phyloP scores from a whole-genome alignment of 2,888 invertebrate genomes.

The Tribolium freemani region DNA sequence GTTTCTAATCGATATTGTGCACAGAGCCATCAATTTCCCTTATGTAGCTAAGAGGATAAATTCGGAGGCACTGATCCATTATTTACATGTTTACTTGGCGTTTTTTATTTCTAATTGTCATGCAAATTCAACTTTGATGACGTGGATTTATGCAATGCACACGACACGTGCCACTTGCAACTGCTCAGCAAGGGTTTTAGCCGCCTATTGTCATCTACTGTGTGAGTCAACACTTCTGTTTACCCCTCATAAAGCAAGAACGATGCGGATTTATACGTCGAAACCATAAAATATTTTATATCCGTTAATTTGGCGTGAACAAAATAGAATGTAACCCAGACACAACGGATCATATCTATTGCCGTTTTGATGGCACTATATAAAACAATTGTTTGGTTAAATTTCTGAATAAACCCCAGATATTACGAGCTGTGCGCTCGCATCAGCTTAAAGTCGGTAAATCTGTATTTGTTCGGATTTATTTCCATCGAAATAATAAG shows the following conservation, averaged over 20 bases:
- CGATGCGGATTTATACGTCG: conserved; percentile 11
- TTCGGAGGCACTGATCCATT: background rate
- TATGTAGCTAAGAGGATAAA: conserved; percentile 21
- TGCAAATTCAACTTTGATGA: background rate
- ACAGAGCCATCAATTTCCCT: conserved; percentile 27
- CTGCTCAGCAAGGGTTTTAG: conserved; percentile 18
- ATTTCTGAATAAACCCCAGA: background rate
- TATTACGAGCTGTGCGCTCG: background rate
- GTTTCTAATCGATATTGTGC: conserved; percentile 31
- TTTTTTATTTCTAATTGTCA: background rate
- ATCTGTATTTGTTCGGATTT: background rate
- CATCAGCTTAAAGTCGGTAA: background rate
- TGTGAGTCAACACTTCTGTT: conserved; percentile 33
- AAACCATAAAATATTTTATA: conserved; percentile 32
- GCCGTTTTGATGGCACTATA: background rate
- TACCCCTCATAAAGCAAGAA: conserved; percentile 28
- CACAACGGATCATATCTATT: background rate
- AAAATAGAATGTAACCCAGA: conserved; percentile 7
- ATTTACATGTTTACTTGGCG: background rate
- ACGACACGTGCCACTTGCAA: conserved; percentile 23
- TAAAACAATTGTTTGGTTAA: background rate
- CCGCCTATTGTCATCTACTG: conserved; percentile 19
- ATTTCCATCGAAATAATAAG: background rate
- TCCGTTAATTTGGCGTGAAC: conserved; percentile 22
- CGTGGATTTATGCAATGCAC: background rate